phyloP scores from a whole-genome alignment of 2,888 invertebrate genomes.

The Eupithecia vulgata region DNA sequence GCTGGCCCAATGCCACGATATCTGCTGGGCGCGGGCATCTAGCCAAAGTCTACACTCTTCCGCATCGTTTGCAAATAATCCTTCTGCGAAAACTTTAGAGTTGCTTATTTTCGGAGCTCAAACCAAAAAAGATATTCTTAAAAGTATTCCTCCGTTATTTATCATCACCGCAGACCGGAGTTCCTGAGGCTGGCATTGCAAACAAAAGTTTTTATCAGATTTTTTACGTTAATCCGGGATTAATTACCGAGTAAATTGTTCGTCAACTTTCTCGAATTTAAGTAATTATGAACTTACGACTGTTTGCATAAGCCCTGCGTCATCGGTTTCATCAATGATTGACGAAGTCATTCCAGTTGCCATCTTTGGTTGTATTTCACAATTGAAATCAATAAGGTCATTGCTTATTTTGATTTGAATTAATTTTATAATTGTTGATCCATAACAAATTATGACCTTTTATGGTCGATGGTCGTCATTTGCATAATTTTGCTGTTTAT shows the following conservation, averaged over 20 bases:
- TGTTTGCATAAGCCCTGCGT: constrained; percentile 34
- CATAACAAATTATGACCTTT: constrained; percentile 17
- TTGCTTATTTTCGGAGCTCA: constrained; percentile 44
- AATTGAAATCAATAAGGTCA: constrained; percentile 33
- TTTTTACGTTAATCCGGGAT: constrained; percentile 9
- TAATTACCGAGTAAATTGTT: constrained; percentile 15
- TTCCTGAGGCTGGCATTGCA: not conserved
- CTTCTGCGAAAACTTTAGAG: constrained; percentile 58
- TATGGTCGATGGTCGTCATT: not conserved
- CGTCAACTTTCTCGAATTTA: constrained; percentile 31
- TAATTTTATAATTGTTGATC: constrained; percentile 28
- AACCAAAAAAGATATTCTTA: not conserved
- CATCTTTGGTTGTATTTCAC: constrained; percentile 32
- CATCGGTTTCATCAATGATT: constrained; percentile 23
- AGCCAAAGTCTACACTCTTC: constrained; percentile 75
- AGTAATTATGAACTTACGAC: constrained; percentile 27
- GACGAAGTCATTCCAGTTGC: constrained; percentile 20
- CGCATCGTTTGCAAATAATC: constrained; percentile 74
- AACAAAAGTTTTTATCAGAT: constrained; percentile 27
- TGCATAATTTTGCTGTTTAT: constrained; percentile 8
- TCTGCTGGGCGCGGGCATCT: constrained; percentile 65
- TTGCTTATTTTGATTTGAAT: constrained; percentile 24
- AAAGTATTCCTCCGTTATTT: not conserved
- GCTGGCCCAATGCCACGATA: constrained; percentile 82
- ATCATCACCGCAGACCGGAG: not conserved